Evolutionary conservation across 2,888 invertebrate species (phyloP).

Genomic region (Acronicta aceris): DNA sequence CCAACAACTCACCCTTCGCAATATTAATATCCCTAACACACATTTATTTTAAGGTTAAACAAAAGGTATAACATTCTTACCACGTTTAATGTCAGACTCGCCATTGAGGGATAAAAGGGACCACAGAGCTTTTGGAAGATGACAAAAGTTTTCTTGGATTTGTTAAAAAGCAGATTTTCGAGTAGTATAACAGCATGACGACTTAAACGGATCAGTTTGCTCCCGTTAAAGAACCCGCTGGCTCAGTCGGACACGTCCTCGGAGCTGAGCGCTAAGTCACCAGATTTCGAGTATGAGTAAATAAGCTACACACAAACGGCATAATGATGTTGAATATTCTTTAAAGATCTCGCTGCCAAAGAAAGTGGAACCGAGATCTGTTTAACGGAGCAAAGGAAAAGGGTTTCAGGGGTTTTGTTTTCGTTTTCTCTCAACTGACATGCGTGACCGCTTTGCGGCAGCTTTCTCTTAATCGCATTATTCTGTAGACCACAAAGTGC

Average conservation of each 20-base stretch:
- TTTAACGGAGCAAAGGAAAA: constrained; percentile 18
- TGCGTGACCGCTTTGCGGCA: constrained; percentile 41
- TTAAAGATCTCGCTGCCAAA: constrained; percentile 31
- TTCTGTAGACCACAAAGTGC: constrained; percentile 17
- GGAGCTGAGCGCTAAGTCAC: constrained; percentile 47
- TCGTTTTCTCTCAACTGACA: constrained; percentile 33
- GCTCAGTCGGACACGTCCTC: constrained; percentile 58
- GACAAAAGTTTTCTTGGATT: constrained; percentile 46
- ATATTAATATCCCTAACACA: constrained; percentile 43
- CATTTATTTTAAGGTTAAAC: constrained; percentile 41
- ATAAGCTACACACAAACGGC: constrained; percentile 45
- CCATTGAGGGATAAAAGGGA: constrained; percentile 59
- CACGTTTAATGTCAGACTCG: constrained; percentile 55
- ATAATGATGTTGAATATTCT: constrained; percentile 40
- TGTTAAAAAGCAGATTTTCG: constrained; percentile 54
- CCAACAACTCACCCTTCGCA: constrained; percentile 71
- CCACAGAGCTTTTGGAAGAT: constrained; percentile 32
- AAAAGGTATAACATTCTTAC: constrained; percentile 27
- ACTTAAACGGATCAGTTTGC: constrained; percentile 61
- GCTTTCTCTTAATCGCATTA: constrained; percentile 49
- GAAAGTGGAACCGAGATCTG: constrained; percentile 33
- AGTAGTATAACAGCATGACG: constrained; percentile 39
- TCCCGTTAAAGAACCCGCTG: constrained; percentile 56
- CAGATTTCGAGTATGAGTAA: constrained; percentile 49
- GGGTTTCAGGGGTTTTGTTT: constrained; percentile 35